phyloP scores from a whole-genome alignment of 2,113 vertebrate genomes.

The Chaetops frenatus region DNA sequence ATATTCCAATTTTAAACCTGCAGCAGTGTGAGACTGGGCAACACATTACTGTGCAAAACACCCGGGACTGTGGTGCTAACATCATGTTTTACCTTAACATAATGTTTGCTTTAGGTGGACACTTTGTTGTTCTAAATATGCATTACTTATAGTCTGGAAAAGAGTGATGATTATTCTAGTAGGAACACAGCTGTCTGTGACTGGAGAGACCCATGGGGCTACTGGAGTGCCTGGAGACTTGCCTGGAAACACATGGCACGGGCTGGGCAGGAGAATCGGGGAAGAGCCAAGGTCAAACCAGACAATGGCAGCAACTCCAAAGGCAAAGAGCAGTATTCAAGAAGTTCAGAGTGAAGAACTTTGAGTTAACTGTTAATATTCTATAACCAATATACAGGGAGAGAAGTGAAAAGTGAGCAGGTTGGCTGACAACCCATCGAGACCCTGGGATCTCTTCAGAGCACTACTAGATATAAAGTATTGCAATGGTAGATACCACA shows the following conservation, averaged over 20 bases:
- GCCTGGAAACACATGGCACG: rapidly evolving
- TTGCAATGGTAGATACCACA: not conserved
- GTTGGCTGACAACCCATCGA: not conserved
- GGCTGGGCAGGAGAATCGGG: not conserved
- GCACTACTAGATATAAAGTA: not conserved
- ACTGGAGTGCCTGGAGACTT: not conserved
- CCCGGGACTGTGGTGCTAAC: not conserved
- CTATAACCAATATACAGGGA: not conserved
- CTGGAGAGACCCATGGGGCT: not conserved
- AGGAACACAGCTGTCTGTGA: not conserved
- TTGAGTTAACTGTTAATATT: not conserved
- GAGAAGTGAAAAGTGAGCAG: not conserved
- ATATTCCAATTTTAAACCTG: not conserved
- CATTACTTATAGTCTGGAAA: not conserved
- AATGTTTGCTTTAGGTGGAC: not conserved
- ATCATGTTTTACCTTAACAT: not conserved
- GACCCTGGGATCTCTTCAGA: not conserved
- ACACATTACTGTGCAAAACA: not conserved
- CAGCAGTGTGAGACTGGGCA: not conserved
- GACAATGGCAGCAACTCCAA: not conserved
- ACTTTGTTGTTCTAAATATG: not conserved
- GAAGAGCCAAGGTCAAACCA: not conserved
- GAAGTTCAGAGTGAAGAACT: not conserved
- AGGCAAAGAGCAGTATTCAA: not conserved
- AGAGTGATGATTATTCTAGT: not conserved